phyloP scores from a whole-genome alignment of 1,140 invertebrate genomes.

The Eciton burchellii region DNA sequence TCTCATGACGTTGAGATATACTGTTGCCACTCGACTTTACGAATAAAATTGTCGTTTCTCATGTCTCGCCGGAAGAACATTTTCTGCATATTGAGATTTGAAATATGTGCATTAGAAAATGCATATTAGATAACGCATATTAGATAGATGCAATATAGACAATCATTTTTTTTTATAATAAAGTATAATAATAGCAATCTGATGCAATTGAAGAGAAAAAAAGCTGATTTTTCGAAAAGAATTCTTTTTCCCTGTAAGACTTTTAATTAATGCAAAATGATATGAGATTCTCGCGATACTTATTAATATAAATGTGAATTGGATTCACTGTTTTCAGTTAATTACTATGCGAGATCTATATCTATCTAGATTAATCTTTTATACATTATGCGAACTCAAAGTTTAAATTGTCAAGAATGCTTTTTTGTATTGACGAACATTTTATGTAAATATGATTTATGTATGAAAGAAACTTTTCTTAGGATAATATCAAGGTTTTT shows the following conservation, averaged over 20 bases:
- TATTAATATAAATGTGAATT: neutral
- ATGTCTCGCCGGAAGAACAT: neutral
- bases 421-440: neutral
- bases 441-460: conserved; percentile 25
- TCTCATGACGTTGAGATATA: neutral
- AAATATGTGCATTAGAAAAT: neutral
- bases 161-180: too few relatives aligned
- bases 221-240: too few relatives aligned
- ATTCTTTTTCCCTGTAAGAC: too few relatives aligned
- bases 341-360: conserved; percentile 7
- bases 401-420: neutral
- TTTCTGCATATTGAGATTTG: neutral
- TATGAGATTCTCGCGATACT: neutral
- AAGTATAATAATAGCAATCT: too few relatives aligned
- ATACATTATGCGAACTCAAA: neutral
- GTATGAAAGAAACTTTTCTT: neutral
- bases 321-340: neutral
- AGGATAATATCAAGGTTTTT: neutral
- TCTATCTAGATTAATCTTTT: neutral
- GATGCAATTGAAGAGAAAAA: too few relatives aligned
- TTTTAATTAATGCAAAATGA: neutral
- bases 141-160: too few relatives aligned
- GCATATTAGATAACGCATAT: too few relatives aligned
- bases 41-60: neutral
- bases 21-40: neutral